Conservation (phyloP, 2,113 vertebrate genomes). For the Muntiacus muntjak region DNA sequence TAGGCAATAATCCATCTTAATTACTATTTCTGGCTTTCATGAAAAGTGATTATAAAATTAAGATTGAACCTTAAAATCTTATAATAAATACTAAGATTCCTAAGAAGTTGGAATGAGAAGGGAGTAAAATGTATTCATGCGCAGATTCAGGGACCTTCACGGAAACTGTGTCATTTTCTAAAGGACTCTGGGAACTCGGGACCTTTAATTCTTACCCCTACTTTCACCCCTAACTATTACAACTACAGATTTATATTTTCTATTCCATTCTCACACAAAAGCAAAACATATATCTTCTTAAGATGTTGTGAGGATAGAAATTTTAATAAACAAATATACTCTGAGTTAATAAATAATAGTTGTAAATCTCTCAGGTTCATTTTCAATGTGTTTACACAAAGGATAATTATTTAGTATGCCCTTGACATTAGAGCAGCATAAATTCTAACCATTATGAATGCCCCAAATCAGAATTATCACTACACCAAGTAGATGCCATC, state of each 20-base stretch:
- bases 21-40: slow-evolving; percentile 85
- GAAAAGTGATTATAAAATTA: slow-evolving; percentile 84
- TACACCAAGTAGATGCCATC: neutral
- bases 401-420: slow-evolving; percentile 3
- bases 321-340: slow-evolving; percentile 10
- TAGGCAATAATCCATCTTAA: slow-evolving; percentile 84
- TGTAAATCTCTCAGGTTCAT: slow-evolving; percentile 40
- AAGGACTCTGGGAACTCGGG: neutral
- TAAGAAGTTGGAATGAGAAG: neutral
- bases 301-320: neutral
- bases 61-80: neutral
- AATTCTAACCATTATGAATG: neutral
- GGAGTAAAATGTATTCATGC: neutral
- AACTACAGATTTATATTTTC: neutral
- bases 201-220: neutral
- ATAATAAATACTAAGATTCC: neutral
- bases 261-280: neutral
- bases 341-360: slow-evolving; percentile 34
- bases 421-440: neutral
- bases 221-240: neutral
- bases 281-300: slow-evolving; percentile 23
- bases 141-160: neutral
- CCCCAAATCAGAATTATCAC: neutral
- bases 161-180: neutral
- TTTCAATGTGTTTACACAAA: neutral